phyloP scores from a whole-genome alignment of 2,797 vertebrate species.

The Sebastes minor region DNA sequence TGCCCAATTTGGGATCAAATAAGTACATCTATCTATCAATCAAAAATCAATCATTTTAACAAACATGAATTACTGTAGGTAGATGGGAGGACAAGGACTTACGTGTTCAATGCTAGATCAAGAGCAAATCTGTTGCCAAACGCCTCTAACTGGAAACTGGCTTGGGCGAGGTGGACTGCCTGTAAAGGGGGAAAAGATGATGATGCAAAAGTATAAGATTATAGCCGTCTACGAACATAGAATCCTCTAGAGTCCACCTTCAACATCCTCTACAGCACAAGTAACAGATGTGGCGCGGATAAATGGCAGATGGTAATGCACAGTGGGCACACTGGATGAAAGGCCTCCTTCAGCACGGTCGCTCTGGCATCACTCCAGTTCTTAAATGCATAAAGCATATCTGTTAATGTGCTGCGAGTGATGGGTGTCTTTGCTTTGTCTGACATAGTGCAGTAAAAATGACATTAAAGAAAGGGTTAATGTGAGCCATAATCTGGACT shows the following conservation, averaged over 20 bases:
- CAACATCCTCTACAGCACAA: conserved; percentile 13
- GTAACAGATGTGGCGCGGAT: conserved; percentile 40
- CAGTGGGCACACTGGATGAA: conserved; percentile 19
- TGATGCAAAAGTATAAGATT: not conserved
- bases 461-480: not conserved
- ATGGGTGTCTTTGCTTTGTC: not conserved
- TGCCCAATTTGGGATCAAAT: no score
- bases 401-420: not conserved
- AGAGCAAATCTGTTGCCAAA: conserved; percentile 94
- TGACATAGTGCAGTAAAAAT: not conserved
- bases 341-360: conserved; percentile 11
- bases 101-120: conserved; percentile 96
- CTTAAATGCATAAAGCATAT: not conserved
- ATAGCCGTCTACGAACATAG: not conserved
- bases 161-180: conserved; percentile 94
- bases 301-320: conserved; percentile 41
- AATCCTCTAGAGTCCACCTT: conserved; percentile 13
- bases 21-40: not conserved
- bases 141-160: conserved; percentile 96
- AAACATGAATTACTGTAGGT: not conserved
- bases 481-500: not conserved
- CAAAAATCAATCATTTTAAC: not conserved
- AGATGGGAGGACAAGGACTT: conserved; percentile 73
- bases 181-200: conserved; percentile 66
- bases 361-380: conserved; percentile 13